phyloP scores from a whole-genome alignment of 2,113 vertebrate species.

The Petromus typicus region DNA sequence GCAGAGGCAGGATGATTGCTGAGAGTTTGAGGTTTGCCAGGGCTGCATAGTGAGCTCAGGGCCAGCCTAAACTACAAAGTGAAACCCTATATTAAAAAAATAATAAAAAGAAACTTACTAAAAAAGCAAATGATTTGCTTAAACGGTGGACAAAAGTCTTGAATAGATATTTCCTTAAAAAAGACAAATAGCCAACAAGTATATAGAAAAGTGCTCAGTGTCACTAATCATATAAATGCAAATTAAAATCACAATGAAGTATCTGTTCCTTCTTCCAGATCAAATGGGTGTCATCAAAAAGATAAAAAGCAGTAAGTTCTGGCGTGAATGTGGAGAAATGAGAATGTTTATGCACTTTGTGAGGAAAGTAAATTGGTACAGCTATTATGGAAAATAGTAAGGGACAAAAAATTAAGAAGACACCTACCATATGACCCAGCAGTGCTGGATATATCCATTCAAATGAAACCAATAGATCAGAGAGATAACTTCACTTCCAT shows the following conservation, averaged over 20 bases:
- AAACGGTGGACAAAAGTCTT: background rate
- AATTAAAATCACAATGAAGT: background rate
- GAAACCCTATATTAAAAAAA: too few relatives aligned
- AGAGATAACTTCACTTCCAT: background rate
- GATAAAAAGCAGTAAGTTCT: background rate
- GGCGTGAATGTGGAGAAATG: background rate
- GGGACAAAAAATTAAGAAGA: background rate
- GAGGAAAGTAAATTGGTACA: background rate
- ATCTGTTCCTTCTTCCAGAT: too few relatives aligned
- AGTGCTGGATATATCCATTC: too few relatives aligned
- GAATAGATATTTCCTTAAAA: background rate
- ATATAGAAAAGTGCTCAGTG: background rate
- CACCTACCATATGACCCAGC: background rate
- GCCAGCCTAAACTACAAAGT: too few relatives aligned
- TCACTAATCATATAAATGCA: too few relatives aligned
- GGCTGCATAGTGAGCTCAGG: too few relatives aligned
- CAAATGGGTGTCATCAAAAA: background rate
- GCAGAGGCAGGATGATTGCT: too few relatives aligned
- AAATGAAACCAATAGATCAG: background rate
- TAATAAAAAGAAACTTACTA: too few relatives aligned
- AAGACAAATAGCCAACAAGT: background rate
- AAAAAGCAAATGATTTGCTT: background rate
- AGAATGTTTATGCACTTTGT: background rate
- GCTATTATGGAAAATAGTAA: background rate
- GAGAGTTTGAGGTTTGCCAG: too few relatives aligned